phyloP scores from a whole-genome alignment of 2,113 vertebrate genomes.

The Gnathonemus longibarbis region DNA sequence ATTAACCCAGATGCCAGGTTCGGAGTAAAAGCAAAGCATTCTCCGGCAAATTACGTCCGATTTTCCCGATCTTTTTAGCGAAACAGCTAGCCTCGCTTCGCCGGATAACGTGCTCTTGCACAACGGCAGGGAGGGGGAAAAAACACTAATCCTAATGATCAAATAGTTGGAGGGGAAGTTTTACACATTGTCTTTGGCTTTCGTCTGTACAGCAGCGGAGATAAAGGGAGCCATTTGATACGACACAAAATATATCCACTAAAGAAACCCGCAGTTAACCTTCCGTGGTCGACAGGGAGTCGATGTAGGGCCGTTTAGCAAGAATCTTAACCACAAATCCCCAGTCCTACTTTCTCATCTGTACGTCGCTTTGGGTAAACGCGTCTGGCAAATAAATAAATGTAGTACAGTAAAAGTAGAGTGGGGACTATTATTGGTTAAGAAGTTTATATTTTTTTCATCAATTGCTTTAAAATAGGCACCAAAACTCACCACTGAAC shows the following conservation, averaged over 20 bases:
- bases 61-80: neutral
- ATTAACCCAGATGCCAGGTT: constrained; percentile 26
- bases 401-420: neutral
- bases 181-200: neutral
- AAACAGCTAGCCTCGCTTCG: neutral
- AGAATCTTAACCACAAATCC: neutral
- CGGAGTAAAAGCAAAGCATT: constrained; percentile 16
- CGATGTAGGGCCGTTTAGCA: neutral
- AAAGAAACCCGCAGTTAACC: neutral
- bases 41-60: neutral
- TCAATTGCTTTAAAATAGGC: neutral
- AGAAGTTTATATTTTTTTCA: neutral
- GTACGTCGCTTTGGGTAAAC: neutral
- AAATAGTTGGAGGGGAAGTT: neutral
- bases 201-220: neutral
- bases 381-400: neutral
- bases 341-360: neutral
- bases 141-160: neutral
- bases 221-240: neutral
- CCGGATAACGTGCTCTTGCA: neutral
- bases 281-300: neutral
- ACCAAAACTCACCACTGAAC: neutral
- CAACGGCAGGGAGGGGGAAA: neutral
- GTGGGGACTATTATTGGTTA: neutral
- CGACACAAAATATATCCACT: neutral